Conservation (phyloP, 2,113 vertebrate genomes). For the Dendropsophus ebraccatus region DNA sequence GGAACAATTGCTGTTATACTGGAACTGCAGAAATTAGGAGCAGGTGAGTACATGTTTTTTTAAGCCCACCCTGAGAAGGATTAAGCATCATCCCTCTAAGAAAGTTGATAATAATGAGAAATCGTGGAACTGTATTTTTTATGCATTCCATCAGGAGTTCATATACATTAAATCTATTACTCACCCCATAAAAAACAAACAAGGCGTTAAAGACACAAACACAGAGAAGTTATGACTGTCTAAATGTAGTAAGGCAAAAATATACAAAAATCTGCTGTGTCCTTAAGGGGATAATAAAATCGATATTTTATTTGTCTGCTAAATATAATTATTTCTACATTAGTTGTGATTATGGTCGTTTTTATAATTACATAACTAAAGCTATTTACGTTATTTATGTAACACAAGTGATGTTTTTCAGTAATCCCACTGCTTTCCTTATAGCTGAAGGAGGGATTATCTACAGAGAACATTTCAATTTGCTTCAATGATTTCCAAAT, state of each 20-base stretch:
- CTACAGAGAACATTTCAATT: background rate
- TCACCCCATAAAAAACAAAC: background rate
- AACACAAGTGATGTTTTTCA: background rate
- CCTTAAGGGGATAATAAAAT: background rate
- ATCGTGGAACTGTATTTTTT: no score
- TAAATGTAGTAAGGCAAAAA: background rate
- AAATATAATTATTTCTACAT: background rate
- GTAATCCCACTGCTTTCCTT: background rate
- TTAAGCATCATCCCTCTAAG: no score
- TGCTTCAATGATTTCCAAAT: background rate
- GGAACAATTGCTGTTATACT: no score
- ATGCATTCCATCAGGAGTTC: no score
- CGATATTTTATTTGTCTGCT: background rate
- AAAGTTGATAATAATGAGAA: no score
- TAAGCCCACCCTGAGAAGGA: no score
- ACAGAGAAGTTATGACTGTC: background rate
- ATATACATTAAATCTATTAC: background rate
- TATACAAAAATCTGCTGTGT: background rate
- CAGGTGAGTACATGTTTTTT: no score
- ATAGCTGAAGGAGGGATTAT: background rate
- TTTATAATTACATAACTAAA: background rate
- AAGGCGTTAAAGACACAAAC: background rate
- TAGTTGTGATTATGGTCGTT: no score
- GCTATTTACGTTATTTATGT: background rate
- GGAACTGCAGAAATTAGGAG: no score